These are phyloP conservation scores for Silurus meridionalis DNA, from an alignment of 2,113 vertebrate genomes.

Conservation along the genomic window DNA sequence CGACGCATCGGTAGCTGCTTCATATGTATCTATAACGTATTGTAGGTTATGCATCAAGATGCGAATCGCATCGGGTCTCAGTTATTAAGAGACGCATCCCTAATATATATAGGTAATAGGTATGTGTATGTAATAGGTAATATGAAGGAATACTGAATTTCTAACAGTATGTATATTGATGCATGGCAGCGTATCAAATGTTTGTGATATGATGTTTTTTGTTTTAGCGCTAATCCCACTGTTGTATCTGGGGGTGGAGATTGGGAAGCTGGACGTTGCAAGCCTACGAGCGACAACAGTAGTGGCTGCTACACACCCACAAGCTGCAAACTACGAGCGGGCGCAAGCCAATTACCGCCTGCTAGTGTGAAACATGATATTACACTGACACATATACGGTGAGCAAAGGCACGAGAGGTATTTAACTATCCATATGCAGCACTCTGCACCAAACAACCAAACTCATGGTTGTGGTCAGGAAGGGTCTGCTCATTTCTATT, in stretches of 20 bases:
- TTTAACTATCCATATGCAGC: background rate
- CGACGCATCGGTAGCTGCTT: no score
- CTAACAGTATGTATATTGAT: no score
- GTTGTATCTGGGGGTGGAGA: background rate
- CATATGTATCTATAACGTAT: no score
- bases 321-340: background rate
- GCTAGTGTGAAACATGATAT: background rate
- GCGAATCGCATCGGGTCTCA: no score
- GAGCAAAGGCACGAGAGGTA: background rate
- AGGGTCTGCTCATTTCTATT: no score
- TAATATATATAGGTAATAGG: no score
- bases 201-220: background rate
- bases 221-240: background rate
- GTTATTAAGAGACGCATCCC: no score
- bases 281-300: background rate
- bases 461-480: no score
- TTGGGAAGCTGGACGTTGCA: background rate
- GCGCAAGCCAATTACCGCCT: background rate
- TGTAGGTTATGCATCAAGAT: no score
- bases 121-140: no score
- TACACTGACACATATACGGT: background rate
- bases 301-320: background rate
- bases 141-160: no score
- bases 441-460: background rate
- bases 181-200: background rate